Evolutionary conservation across 2,888 invertebrate species (phyloP).

Genomic region (Nemotelus pantherinus): DNA sequence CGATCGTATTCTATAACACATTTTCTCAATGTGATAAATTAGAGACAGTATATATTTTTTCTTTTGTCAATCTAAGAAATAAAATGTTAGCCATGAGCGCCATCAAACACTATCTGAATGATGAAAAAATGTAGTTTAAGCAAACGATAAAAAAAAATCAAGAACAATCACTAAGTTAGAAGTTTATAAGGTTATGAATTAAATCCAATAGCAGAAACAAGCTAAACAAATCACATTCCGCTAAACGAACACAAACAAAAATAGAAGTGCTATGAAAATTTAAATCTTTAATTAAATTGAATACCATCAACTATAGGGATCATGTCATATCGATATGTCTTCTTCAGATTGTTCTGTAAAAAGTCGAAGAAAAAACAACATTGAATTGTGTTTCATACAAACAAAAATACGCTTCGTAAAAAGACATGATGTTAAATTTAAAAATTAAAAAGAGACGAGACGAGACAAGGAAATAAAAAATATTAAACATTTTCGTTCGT

Average conservation of each 20-base stretch:
- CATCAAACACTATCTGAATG: too few relatives aligned
- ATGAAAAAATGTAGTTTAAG: background rate
- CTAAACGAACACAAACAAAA: too few relatives aligned
- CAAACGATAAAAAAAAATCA: background rate
- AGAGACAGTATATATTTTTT: too few relatives aligned
- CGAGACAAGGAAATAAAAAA: too few relatives aligned
- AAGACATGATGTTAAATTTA: constrained; percentile 29
- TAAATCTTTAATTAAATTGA: background rate
- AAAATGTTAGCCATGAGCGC: too few relatives aligned
- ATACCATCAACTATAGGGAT: background rate
- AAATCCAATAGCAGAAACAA: too few relatives aligned
- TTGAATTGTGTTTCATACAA: background rate
- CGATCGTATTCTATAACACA: too few relatives aligned
- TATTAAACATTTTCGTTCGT: too few relatives aligned
- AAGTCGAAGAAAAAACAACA: too few relatives aligned
- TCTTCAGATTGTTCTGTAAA: background rate
- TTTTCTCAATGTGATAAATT: too few relatives aligned
- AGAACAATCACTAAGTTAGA: constrained; percentile 24
- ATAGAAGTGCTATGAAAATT: background rate
- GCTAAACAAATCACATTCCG: too few relatives aligned
- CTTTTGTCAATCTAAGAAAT: too few relatives aligned
- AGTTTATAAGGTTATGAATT: background rate
- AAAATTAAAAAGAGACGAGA: background rate
- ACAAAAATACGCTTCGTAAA: constrained; percentile 26
- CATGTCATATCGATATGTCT: constrained; percentile 34